Base-by-base conservation (phyloP, 2,797 vertebrate genomes). In the Acanthis flammea region DNA sequence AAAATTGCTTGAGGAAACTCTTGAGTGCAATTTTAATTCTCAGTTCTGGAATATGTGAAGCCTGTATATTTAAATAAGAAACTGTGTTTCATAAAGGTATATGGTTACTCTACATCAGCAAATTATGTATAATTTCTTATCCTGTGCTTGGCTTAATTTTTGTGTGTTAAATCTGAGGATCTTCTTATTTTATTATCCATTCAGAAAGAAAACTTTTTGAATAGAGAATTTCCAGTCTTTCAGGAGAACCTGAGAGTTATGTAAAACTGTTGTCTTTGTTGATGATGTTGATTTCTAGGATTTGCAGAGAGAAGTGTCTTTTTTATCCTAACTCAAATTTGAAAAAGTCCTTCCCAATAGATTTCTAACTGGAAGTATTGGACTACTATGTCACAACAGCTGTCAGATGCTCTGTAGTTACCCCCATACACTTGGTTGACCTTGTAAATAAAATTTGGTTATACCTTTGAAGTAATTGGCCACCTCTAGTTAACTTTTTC, bases 381-480 rank as follows among this genome's bases (percentile, higher is more conserved):
- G 62, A 80, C 39, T 17, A 30, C 65, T 94, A 4, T 62, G 73
- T 81, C 73, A 84, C 62, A 92, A 73, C 54, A 90, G 33, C 55
- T 93, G 83, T 90, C 73, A 91, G 70, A 95, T 78, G 31, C 44
- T 81, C 58, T 95, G 73, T 84, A 88, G 50, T 86, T 93, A 86
- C 14, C 17, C 60, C 30, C 47, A 30, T 44, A 42, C 37, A 75
- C 33, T 84, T 2, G 1, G 37, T 62, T 90, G 82, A 81, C 41
- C 41, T 35, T 75, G 42, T 47, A 84, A 94, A 81, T 92, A 92
- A 83, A 90, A 88, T 95, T 68, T 9, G 7, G 66, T 58, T 92
- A 74, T 55, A 89, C 51, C 86, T 94, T 94, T 95, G 63, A 87
- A 82, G 71, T 76, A 91, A 89, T 89, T 94, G 4, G 37, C 51